Base-by-base conservation (phyloP, 2,888 invertebrate genomes). In the Mesorhabditis spiculigera region DNA sequence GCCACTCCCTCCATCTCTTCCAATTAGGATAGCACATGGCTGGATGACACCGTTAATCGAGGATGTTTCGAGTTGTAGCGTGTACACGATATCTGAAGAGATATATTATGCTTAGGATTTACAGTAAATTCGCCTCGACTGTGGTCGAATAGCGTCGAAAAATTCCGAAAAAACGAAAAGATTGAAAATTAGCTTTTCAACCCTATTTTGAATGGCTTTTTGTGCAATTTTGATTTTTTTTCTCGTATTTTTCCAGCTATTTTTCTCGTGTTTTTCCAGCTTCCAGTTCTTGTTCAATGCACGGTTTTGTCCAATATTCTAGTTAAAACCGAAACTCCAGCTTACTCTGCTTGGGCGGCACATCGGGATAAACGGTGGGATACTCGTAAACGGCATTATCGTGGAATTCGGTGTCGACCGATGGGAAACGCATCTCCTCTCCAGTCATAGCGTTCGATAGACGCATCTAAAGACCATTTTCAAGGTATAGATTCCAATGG, bases 281-380 rank as follows among this genome's bases (percentile, higher is more conserved):
- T n/a, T n/a, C n/a, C n/a, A n/a, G n/a, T n/a, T n/a, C n/a, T n/a
- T n/a, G n/a, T n/a, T n/a, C n/a, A n/a, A n/a, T n/a, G n/a, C n/a
- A n/a, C n/a, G n/a, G n/a, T n/a, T n/a, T n/a, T n/a, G n/a, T n/a
- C 50, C 13, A 50, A 6, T 6, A 50, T 13, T 50, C 50, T 10
- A 50, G 50, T 67, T 62, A n/a, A 43, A 45, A 5, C 50, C 45
- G 45, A 8, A 1, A 13, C 50, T 45, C n/a, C 13, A 28, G 6
- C 50, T 63, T 45, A 72, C 72, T 70, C 45, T 66, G 50, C 66
- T 68, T 72, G 4, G 77, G 74, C 67, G 75, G 75, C 43, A 86
- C 75, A 74, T 88, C 88, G 8, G 88, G 88, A 78, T 87, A 85
- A 13, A 85, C 79, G 13, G 86, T 86, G 42, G 87, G 82, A 63